Evolutionary conservation across 2,888 invertebrate genomes (phyloP).

Genomic region (Drosophila kambysellisi): DNA sequence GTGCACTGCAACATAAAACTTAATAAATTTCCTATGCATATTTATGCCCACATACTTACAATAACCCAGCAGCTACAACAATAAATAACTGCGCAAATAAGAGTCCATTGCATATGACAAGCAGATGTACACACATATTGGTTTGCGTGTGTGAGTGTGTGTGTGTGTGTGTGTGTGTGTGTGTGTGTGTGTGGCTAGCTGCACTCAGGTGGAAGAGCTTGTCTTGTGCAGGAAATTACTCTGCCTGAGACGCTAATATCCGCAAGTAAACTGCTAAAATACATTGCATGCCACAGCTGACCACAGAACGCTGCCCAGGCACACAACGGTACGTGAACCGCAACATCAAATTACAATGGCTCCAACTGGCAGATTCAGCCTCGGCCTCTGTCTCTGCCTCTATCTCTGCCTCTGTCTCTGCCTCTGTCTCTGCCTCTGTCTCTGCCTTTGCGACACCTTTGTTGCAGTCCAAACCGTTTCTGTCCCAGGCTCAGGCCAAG

Average conservation of each 20-base stretch:
- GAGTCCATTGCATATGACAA: constrained; percentile 24
- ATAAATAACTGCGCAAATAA: constrained; percentile 54
- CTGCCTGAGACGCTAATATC: constrained; percentile 25
- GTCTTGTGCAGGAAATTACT: constrained; percentile 56
- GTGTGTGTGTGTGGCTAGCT: not conserved
- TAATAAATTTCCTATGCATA: constrained; percentile 73
- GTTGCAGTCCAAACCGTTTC: not conserved
- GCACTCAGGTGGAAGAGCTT: constrained; percentile 3
- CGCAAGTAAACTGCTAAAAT: constrained; percentile 39
- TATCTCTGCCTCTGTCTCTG: not conserved
- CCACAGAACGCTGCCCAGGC: constrained; percentile 42
- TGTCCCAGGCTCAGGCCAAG: not conserved
- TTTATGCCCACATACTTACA: constrained; percentile 69
- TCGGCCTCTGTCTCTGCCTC: not conserved
- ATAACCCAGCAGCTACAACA: constrained; percentile 51
- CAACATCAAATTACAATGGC: constrained; percentile 72
- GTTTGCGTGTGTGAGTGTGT: no score
- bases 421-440: not conserved
- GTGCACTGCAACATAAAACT: constrained; percentile 65
- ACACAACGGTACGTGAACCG: constrained; percentile 52
- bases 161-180: not conserved
- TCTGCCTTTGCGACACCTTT: not conserved
- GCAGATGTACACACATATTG: not conserved
- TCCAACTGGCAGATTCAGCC: constrained; percentile 4
- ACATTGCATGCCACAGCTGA: constrained; percentile 42